phyloP scores from a whole-genome alignment of 1,140 invertebrate species.

The Drosophila santomea region DNA sequence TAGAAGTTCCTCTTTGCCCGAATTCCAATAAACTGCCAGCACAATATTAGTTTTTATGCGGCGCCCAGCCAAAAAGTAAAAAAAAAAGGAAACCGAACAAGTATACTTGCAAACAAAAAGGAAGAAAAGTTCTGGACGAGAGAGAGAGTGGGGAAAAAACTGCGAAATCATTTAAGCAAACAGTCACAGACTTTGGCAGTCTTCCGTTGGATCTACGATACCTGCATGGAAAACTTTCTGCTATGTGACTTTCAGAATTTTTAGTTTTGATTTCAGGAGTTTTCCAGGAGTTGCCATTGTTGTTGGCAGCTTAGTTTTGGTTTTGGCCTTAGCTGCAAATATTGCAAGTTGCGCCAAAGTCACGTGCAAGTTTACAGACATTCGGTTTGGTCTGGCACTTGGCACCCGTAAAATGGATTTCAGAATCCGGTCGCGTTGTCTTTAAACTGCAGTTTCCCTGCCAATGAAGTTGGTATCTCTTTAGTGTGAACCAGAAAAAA shows the following conservation, averaged over 20 bases:
- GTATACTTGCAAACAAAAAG: slow-evolving; percentile 38
- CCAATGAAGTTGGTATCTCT: not conserved
- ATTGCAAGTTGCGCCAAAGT: slow-evolving; percentile 76
- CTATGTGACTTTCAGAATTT: slow-evolving; percentile 82
- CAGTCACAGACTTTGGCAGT: slow-evolving; percentile 78
- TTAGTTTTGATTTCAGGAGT: slow-evolving; percentile 80
- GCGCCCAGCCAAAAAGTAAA: slow-evolving; percentile 9
- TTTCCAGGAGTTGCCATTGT: slow-evolving; percentile 29
- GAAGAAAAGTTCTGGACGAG: slow-evolving; percentile 20
- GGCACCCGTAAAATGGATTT: slow-evolving; percentile 44
- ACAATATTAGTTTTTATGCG: slow-evolving; percentile 80
- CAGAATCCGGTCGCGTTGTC: slow-evolving; percentile 6
- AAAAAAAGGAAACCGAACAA: slow-evolving; percentile 15
- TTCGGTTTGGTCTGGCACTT: slow-evolving; percentile 55
- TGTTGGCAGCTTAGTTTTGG: slow-evolving; percentile 64
- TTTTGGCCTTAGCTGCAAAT: slow-evolving; percentile 68
- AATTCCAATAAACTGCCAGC: slow-evolving; percentile 78
- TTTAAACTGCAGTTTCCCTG: slow-evolving; percentile 17
- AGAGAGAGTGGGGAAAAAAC: slow-evolving; percentile 33
- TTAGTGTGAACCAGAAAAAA: not conserved
- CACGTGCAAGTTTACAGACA: slow-evolving; percentile 81
- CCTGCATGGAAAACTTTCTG: slow-evolving; percentile 68
- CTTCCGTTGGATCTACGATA: slow-evolving; percentile 50
- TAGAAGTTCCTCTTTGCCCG: slow-evolving; percentile 56
- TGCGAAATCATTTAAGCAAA: slow-evolving; percentile 81